Percentiles rank a stretch among this genome's conserved stretches.
phyloP scores from a whole-genome alignment of 2,113 vertebrate species.

The Chauna torquata region DNA sequence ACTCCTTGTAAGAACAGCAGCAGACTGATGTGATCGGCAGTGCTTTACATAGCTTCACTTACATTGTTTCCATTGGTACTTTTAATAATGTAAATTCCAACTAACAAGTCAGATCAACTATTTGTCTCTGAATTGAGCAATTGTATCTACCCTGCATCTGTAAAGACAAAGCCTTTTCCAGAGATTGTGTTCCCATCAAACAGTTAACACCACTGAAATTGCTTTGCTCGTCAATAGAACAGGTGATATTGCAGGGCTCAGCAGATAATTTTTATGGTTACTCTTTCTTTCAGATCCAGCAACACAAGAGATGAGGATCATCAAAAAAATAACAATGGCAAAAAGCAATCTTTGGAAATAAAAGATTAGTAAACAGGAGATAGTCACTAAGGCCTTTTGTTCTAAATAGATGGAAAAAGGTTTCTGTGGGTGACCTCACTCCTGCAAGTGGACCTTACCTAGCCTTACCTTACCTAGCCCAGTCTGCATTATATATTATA shows the following conservation, averaged over 20 bases:
- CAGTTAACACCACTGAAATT: not conserved
- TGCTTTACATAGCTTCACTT: not conserved
- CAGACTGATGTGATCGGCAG: not conserved
- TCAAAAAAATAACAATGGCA: not conserved
- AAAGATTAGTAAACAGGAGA: not conserved
- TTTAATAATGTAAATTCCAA: not conserved
- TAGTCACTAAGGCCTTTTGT: not conserved
- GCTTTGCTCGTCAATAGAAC: not conserved
- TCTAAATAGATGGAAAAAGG: not conserved
- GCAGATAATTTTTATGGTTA: not conserved
- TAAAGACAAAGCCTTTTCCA: not conserved
- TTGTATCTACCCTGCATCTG: not conserved
- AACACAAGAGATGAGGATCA: not conserved
- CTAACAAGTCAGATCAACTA: not conserved
- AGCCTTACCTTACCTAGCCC: not conserved
- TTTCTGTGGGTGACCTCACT: not conserved
- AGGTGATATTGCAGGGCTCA: not conserved
- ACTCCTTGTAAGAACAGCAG: not conserved
- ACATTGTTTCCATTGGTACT: not conserved
- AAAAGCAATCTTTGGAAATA: not conserved
- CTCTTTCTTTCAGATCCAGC: not conserved
- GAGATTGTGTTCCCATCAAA: not conserved
- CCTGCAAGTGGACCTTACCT: not conserved
- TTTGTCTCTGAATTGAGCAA: fast-evolving
- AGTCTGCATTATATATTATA: not conserved